A percentile compares a stretch with the other conserved stretches of the same genome.
Evolutionary conservation across 2,113 vertebrate genomes (phyloP).

Genomic region (Synodontis membranacea): DNA sequence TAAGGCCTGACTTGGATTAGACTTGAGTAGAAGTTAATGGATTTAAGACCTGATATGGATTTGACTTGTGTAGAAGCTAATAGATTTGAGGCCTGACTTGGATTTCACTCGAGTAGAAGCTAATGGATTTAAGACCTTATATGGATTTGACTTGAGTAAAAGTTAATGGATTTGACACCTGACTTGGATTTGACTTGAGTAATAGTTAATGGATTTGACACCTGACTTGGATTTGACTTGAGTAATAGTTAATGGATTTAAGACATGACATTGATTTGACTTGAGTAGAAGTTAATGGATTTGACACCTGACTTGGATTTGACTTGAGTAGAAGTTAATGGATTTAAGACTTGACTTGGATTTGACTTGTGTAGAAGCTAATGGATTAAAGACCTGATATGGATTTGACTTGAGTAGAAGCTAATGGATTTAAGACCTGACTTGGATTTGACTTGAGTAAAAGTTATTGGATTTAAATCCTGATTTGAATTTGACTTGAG

Average conservation of each 20-base stretch:
- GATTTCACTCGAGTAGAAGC: background rate
- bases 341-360: background rate
- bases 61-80: no score
- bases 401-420: background rate
- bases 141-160: background rate
- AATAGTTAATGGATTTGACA: background rate
- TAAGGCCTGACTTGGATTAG: no score
- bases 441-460: background rate
- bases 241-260: background rate
- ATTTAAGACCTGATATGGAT: no score
- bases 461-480: background rate
- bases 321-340: background rate
- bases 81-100: no score
- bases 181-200: background rate
- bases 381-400: background rate
- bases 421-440: background rate
- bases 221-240: background rate
- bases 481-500: background rate
- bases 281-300: background rate
- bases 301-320: background rate
- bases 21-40: no score
- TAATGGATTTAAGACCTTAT: background rate
- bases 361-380: background rate
- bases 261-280: background rate
- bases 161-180: background rate